These are phyloP conservation scores for Ammodytes marinus DNA, from an alignment of 2,113 vertebrate genomes.

Conservation along the genomic window DNA sequence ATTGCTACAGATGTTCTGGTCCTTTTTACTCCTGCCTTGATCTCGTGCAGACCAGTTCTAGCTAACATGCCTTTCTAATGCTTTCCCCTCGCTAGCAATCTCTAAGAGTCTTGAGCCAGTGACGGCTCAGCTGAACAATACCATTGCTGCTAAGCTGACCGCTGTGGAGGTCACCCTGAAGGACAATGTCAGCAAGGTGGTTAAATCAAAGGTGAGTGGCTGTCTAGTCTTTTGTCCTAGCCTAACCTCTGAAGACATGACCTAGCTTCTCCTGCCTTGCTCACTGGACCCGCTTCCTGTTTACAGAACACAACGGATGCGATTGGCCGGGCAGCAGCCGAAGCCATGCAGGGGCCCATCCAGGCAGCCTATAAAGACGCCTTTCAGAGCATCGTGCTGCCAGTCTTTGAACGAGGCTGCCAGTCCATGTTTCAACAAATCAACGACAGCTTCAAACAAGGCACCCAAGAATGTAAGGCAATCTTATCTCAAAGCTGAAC, in stretches of 20 bases:
- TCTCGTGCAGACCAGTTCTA: slow-evolving; percentile 3
- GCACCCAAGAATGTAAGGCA: slow-evolving; percentile 94
- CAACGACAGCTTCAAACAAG: slow-evolving; percentile 98
- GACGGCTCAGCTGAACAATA: slow-evolving; percentile 90
- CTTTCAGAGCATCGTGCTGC: slow-evolving; percentile 93
- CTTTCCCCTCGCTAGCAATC: slow-evolving; percentile 70
- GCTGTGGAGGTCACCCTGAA: slow-evolving; percentile 93
- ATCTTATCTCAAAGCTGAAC: too few relatives aligned
- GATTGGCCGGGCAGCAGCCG: slow-evolving; percentile 92
- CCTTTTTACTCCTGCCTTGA: slow-evolving; percentile 1
- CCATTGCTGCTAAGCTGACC: slow-evolving; percentile 90
- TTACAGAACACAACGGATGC: slow-evolving; percentile 92
- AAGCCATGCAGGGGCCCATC: slow-evolving; percentile 94
- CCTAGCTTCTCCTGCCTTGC: background rate
- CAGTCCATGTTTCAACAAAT: slow-evolving; percentile 99
- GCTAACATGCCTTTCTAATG: slow-evolving; percentile 28
- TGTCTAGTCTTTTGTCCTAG: too few relatives aligned
- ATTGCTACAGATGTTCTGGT: slow-evolving; percentile 21
- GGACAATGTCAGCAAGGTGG: slow-evolving; percentile 93
- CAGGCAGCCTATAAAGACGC: slow-evolving; percentile 94
- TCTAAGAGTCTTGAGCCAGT: slow-evolving; percentile 92
- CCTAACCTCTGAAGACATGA: background rate
- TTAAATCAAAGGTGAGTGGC: slow-evolving; percentile 93
- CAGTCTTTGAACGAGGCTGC: slow-evolving; percentile 96
- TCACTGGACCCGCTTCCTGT: background rate